Conservation (phyloP, 2,113 vertebrate species). For the Pluvianellus socialis region DNA sequence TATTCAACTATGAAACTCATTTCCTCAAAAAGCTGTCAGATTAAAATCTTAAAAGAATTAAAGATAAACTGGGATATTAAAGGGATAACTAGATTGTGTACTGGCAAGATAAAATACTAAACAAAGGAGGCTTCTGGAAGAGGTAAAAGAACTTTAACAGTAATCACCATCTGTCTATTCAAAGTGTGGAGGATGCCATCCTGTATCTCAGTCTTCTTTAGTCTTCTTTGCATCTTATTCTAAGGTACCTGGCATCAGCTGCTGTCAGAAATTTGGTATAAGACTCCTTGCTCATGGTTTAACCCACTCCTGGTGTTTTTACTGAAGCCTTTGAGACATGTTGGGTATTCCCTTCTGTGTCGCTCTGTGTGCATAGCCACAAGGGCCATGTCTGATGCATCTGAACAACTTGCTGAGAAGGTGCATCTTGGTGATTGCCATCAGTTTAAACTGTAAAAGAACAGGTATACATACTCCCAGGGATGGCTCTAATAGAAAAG, state of each 20-base stretch:
- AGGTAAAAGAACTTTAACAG: background rate
- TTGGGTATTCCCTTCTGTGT: background rate
- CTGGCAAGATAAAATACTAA: background rate
- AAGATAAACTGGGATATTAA: background rate
- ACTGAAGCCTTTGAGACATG: background rate
- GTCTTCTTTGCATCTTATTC: background rate
- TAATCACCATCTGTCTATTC: background rate
- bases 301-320: background rate
- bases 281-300: background rate
- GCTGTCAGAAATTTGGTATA: background rate
- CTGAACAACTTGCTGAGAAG: background rate
- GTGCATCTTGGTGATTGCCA: background rate
- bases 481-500: background rate
- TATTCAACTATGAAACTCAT: background rate
- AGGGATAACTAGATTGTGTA: background rate
- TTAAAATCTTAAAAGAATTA: background rate
- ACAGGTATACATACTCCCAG: background rate
- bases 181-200: background rate
- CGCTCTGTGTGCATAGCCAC: background rate
- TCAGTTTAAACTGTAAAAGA: background rate
- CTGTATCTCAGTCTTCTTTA: rapidly evolving
- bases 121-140: background rate
- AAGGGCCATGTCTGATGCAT: background rate
- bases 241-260: background rate
- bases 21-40: background rate